Evolutionary conservation across 2,888 invertebrate species (phyloP).

Genomic region (Euphydryas editha): DNA sequence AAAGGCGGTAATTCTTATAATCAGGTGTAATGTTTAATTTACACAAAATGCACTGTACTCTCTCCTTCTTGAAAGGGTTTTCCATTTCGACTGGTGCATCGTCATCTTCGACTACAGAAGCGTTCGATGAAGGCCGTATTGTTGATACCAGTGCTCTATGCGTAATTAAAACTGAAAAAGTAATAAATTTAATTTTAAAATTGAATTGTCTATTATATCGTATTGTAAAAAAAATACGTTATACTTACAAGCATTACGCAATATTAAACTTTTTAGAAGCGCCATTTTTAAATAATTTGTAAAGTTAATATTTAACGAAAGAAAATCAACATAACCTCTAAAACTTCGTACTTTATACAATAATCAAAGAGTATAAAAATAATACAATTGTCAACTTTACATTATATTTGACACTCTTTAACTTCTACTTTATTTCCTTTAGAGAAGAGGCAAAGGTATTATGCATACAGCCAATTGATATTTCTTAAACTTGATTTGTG

Average conservation of each 20-base stretch:
- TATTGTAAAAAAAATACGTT: not conserved
- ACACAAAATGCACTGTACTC: slow-evolving; percentile 91
- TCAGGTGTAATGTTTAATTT: slow-evolving; percentile 90
- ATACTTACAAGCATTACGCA: slow-evolving; percentile 32
- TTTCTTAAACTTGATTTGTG: too few species aligned
- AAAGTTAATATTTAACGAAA: not conserved
- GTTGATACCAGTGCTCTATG: slow-evolving; percentile 50
- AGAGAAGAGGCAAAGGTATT: too few species aligned
- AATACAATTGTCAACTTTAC: too few species aligned
- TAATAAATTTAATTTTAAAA: slow-evolving; percentile 11
- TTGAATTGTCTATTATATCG: not conserved
- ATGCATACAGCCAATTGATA: too few species aligned
- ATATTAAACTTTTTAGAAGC: slow-evolving; percentile 24
- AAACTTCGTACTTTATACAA: not conserved
- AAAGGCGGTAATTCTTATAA: slow-evolving; percentile 95
- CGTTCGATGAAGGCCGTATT: slow-evolving; percentile 53
- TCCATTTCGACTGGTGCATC: slow-evolving; percentile 84
- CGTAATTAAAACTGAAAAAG: slow-evolving; percentile 56
- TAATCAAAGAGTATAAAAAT: too few species aligned
- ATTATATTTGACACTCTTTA: too few species aligned
- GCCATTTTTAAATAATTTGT: slow-evolving; percentile 22
- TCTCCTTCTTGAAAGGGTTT: slow-evolving; percentile 92
- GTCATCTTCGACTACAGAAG: slow-evolving; percentile 44
- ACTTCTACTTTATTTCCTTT: too few species aligned
- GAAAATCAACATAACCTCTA: slow-evolving; percentile 20